Evolutionary conservation across 2,113 vertebrate species (phyloP), one percentile per base, ranked within the genome.

Genomic region (Phycodurus eques): DNA sequence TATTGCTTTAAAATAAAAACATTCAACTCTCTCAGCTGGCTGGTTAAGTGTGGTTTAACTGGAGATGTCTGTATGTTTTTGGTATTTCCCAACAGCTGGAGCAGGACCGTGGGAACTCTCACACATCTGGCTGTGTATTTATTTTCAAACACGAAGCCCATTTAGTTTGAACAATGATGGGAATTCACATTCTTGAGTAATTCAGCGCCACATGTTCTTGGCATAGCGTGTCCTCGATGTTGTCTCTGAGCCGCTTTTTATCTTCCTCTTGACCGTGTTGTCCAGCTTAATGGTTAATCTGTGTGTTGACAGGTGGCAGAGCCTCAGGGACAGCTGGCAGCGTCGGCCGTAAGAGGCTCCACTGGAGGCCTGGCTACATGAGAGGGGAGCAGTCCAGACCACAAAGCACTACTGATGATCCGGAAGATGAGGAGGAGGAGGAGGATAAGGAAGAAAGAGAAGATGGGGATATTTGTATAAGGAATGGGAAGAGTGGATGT

Each of bases 361-460:
- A 91, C 66, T 91, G 77, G 79, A 91, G 91, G 73, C 94, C 93
- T 0, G 95, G 93, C 47, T 95, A 94, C 85, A 86, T 95, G 95
- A 93, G 94, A 75, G 80, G 80, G 20, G 80, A 92, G 39, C 80
- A 75, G 61, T 33, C 79, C 82, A 82, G 78, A 62, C 79, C 77
- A 33, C 83, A 80, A 72, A 77, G 71, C 71, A 31, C 68, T 39
- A 14, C 66, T 61, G 13, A 67, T 47, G 76, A 56, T 15, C 76
- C 67, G 42, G 83, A 83, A 67, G 80, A 78, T 4, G 80, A 39
- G 3, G 35, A 39, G 35, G 35, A 39, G 35, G 35, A 87, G 51
- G 85, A 83, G 65, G 74, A 87, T 33, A 74, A 80, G 4, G 77
- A 82, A 9, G 84, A 81, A 80, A 22, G 77, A 77, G 7, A 73